Evolutionary conservation across 2,888 invertebrate species (phyloP).

Genomic region (Rapana venosa): DNA sequence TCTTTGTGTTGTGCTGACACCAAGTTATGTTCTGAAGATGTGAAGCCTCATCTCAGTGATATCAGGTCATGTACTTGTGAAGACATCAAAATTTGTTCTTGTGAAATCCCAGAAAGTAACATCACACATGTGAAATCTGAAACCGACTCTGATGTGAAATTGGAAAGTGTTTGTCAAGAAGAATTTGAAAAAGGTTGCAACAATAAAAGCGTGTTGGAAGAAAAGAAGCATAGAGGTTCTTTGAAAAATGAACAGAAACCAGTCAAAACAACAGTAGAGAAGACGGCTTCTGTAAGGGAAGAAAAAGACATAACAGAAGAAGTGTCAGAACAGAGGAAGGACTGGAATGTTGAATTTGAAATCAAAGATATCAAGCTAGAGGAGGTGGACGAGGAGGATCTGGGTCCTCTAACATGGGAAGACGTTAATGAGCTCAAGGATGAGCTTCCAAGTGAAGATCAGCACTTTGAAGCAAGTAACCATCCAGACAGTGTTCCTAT

Average conservation of each 20-base stretch:
- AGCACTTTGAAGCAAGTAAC: not conserved
- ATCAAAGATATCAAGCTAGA: not conserved
- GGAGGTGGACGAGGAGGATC: not conserved
- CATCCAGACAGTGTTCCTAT: too few species aligned
- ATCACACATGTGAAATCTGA: not conserved
- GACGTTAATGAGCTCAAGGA: not conserved
- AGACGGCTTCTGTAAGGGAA: not conserved
- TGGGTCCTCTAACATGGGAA: not conserved
- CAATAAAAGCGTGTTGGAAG: not conserved
- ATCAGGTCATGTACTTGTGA: too few species aligned
- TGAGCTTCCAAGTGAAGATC: not conserved
- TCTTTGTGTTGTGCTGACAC: too few species aligned
- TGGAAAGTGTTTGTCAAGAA: not conserved
- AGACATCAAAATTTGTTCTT: too few species aligned
- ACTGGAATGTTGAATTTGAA: conserved; percentile 5
- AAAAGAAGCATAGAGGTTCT: not conserved
- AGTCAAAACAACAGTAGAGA: not conserved
- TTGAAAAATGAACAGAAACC: not conserved
- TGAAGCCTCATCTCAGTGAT: too few species aligned
- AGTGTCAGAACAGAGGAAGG: too few species aligned
- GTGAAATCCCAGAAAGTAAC: not conserved
- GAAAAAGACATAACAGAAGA: not conserved
- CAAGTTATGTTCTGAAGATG: too few species aligned
- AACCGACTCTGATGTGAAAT: not conserved
- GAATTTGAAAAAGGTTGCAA: not conserved